Evolutionary conservation across 2,113 vertebrate species (phyloP).

Genomic region (Tilapia sparmanii): DNA sequence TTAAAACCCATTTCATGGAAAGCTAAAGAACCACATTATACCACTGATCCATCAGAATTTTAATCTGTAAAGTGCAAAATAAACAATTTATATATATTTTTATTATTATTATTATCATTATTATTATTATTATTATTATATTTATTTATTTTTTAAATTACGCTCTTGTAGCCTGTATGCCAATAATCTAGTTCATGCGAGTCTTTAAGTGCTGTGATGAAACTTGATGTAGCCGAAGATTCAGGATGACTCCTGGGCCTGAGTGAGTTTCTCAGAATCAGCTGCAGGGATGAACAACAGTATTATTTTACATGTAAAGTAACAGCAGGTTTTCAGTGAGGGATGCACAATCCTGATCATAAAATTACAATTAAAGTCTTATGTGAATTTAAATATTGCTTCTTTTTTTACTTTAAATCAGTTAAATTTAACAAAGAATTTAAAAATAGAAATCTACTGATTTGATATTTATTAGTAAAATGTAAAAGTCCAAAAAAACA

Average conservation of each 20-base stretch:
- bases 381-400: too few species aligned
- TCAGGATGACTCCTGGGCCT: not conserved
- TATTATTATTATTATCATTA: too few species aligned
- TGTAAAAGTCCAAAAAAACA: not conserved
- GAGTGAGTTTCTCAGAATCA: not conserved
- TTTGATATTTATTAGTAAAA: not conserved
- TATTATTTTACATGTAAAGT: not conserved
- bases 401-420: not conserved
- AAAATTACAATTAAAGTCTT: too few species aligned
- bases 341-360: not conserved
- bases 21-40: not conserved
- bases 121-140: too few species aligned
- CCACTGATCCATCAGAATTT: not conserved
- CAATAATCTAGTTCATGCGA: not conserved
- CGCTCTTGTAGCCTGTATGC: rapidly evolving
- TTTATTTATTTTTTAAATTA: too few species aligned
- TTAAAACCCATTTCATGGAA: not conserved
- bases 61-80: not conserved
- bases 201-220: too few species aligned
- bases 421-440: not conserved
- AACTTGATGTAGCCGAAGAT: not conserved
- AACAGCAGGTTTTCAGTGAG: not conserved
- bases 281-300: not conserved
- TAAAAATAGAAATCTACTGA: not conserved
- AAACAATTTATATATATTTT: not conserved